These are phyloP conservation scores for Venustaconcha ellipsiformis DNA, from an alignment of 1,140 invertebrate species.

Conservation along the genomic window DNA sequence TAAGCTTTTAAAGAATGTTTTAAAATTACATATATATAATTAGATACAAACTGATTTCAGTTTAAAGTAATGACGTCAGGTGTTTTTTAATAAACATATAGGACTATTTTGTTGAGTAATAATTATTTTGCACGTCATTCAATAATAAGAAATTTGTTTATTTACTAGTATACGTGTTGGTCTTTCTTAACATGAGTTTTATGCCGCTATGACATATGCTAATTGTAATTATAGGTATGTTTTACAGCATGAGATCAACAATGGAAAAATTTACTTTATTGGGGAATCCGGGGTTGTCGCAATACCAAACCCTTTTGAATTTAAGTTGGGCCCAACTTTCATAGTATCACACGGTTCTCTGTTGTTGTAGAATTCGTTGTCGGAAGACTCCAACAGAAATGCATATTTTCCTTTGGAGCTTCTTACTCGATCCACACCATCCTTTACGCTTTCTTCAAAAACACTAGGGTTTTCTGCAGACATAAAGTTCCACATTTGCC, in stretches of 20 bases:
- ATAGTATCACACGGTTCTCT: slow-evolving; percentile 95
- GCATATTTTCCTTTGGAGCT: slow-evolving; percentile 85
- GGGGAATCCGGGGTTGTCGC: slow-evolving; percentile 91
- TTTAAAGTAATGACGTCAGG: background rate
- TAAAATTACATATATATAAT: too few relatives aligned
- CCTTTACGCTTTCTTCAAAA: slow-evolving; percentile 53
- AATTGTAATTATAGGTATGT: background rate
- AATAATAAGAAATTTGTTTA: background rate
- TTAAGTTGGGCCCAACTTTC: slow-evolving; percentile 89
- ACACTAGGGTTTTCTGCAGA: slow-evolving; percentile 52
- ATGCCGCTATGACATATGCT: background rate
- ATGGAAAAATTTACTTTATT: slow-evolving; percentile 81
- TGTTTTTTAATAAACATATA: background rate
- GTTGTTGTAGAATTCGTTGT: slow-evolving; percentile 95
- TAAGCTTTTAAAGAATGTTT: too few relatives aligned
- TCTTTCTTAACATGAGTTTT: background rate
- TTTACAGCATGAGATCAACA: slow-evolving; percentile 72
- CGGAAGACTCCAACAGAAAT: slow-evolving; percentile 92
- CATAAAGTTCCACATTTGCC: slow-evolving; percentile 98
- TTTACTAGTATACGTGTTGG: background rate
- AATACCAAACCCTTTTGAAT: slow-evolving; percentile 94
- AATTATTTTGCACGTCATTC: background rate
- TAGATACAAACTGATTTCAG: too few relatives aligned
- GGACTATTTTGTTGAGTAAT: background rate
- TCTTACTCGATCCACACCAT: slow-evolving; percentile 59